Evolutionary conservation across 2,113 vertebrate genomes (phyloP), one percentile per base, ranked within the genome.

Genomic region (Bombycilla garrulus): DNA sequence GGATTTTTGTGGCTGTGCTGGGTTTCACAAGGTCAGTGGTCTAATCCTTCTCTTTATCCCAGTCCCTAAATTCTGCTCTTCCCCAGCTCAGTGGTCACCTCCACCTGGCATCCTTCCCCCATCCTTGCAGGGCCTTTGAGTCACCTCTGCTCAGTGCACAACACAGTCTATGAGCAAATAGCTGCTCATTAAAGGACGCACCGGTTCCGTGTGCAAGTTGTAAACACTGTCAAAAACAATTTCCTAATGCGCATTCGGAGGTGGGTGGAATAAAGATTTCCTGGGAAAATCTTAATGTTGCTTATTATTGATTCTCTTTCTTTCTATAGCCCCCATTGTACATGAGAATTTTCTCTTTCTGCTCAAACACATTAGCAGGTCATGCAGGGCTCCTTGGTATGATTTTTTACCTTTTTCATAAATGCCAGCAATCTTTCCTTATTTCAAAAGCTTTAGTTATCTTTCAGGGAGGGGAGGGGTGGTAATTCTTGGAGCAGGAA

Each of bases 181-280:
- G 17, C 48, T 40, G 6, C 33, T 81, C 65, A 53, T 81, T 81
- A 81, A 64, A 33, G 15, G 44, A 65, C 0, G 0, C 20, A 4
- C 76, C 81, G 23, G 9, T 54, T 80, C 38, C 11, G 0, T 47
- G 17, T 56, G 31, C 21, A n/a, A 33, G 42, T 29, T 2, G 0
- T 62, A 81, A 90, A 71, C 1, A 15, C 40, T 15, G 8, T 50
- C 85, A 79, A 40, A 91, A 89, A 28, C 6, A 40, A 16, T 65
- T 88, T 69, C 36, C 10, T 77, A 57, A 76, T n/a, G 84, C 4
- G 2, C 15, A 3, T 33, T 21, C 36, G 56, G 31, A 64, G 29
- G 73, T 84, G 36, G n/a, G 25, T 24, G 28, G 81, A 92, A 91
- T 87, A 91, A 95, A 92, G 11, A 57, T 62, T 72, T 61, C 45